phyloP scores from a whole-genome alignment of 2,888 invertebrate species.

The Meiosimyza decipiens region DNA sequence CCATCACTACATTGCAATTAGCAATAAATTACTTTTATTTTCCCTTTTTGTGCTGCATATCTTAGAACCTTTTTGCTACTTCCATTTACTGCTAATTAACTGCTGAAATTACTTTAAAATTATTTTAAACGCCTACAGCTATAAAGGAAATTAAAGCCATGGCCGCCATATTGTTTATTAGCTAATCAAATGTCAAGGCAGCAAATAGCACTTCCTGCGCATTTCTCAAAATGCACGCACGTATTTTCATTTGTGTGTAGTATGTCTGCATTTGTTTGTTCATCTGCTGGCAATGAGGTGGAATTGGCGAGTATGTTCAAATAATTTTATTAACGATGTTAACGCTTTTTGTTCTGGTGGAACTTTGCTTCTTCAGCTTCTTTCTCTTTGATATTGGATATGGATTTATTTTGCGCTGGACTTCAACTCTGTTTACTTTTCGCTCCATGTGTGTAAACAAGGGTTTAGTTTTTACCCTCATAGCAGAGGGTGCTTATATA shows the following conservation, averaged over 20 bases:
- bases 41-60: too few species aligned
- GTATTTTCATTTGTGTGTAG: not conserved
- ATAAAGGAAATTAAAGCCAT: not conserved
- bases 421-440: not conserved
- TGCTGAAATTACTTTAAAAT: not conserved
- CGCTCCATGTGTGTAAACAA: not conserved
- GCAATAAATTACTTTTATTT: not conserved
- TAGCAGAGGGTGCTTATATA: not conserved
- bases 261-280: too few species aligned
- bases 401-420: not conserved
- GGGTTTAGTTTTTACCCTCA: not conserved
- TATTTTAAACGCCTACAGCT: not conserved
- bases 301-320: slow-evolving; percentile 16
- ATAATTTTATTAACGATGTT: slow-evolving; percentile 18
- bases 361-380: not conserved
- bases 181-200: slow-evolving; percentile 21
- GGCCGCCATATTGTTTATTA: slow-evolving; percentile 11
- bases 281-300: not conserved
- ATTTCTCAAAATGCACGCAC: not conserved
- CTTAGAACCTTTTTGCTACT: too few species aligned
- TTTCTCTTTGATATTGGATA: not conserved
- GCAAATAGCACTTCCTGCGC: not conserved
- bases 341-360: not conserved
- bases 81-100: not conserved
- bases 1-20: not conserved